A percentile compares a stretch with the other conserved stretches of the same genome.
Conservation (phyloP, 1,140 invertebrate genomes). For the Scaptomyza pallida region DNA sequence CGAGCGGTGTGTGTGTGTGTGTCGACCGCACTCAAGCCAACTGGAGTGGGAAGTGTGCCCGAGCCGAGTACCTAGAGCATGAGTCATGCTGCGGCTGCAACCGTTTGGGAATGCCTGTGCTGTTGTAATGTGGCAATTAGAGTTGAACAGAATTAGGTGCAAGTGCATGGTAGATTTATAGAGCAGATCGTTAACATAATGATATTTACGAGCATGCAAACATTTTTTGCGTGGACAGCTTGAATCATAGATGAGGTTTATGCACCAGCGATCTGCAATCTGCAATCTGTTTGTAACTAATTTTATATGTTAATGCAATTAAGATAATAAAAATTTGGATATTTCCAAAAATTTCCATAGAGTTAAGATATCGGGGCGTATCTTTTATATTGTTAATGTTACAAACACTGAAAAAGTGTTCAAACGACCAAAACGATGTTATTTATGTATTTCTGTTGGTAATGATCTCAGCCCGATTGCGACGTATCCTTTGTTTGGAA, state of each 20-base stretch:
- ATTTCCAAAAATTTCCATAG: too few relatives aligned
- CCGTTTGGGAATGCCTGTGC: conserved; percentile 29
- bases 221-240: neutral
- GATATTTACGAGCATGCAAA: neutral
- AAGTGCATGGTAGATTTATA: conserved; percentile 48
- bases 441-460: too few relatives aligned
- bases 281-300: too few relatives aligned
- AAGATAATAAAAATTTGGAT: too few relatives aligned
- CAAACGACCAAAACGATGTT: too few relatives aligned
- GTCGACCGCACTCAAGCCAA: conserved; percentile 5
- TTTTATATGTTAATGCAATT: too few relatives aligned
- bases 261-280: neutral
- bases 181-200: neutral
- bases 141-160: conserved; percentile 42
- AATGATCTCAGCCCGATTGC: too few relatives aligned
- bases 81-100: conserved; percentile 62
- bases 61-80: conserved; percentile 20
- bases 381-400: too few relatives aligned
- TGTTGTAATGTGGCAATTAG: conserved; percentile 62
- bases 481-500: too few relatives aligned
- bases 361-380: too few relatives aligned
- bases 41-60: conserved; percentile 26
- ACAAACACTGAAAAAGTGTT: too few relatives aligned
- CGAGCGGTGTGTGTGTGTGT: conserved; percentile 36
- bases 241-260: neutral